Conservation (phyloP, 2,797 vertebrate genomes). For the Chromobotia macracanthus region DNA sequence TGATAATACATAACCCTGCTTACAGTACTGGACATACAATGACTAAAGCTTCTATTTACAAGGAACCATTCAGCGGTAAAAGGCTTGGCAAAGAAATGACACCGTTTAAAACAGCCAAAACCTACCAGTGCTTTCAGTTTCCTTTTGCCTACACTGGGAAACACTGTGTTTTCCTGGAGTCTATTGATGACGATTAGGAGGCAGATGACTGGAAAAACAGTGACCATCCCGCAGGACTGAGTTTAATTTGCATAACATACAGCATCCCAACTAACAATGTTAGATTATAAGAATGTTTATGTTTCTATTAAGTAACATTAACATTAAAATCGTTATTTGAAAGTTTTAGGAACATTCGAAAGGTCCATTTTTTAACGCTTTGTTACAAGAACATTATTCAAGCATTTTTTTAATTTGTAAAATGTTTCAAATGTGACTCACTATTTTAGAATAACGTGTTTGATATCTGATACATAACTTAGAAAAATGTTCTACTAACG, state of each 20-base stretch:
- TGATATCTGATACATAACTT: too few species aligned
- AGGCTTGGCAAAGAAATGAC: neutral
- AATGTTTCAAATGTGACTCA: too few species aligned
- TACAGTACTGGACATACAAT: neutral
- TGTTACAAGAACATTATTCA: too few species aligned
- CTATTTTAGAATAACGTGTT: too few species aligned
- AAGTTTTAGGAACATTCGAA: too few species aligned
- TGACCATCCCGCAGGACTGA: neutral
- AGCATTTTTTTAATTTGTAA: too few species aligned
- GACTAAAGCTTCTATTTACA: neutral
- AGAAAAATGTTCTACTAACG: too few species aligned
- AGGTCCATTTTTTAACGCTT: too few species aligned
- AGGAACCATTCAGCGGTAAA: neutral
- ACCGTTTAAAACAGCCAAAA: neutral
- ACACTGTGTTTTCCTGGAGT: neutral
- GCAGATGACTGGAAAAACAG: slow-evolving; percentile 21
- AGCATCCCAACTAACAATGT: neutral
- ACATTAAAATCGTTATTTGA: too few species aligned
- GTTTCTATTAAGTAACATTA: too few species aligned
- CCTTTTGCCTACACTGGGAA: neutral
- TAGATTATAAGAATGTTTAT: too few species aligned
- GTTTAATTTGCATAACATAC: slow-evolving; percentile 34
- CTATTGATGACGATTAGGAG: slow-evolving; percentile 4
- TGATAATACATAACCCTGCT: neutral
- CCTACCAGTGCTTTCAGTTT: neutral